A percentile compares a stretch with the other conserved stretches of the same genome.
phyloP scores from a whole-genome alignment of 2,797 vertebrate genomes.

The Lycodopsis pacificus region DNA sequence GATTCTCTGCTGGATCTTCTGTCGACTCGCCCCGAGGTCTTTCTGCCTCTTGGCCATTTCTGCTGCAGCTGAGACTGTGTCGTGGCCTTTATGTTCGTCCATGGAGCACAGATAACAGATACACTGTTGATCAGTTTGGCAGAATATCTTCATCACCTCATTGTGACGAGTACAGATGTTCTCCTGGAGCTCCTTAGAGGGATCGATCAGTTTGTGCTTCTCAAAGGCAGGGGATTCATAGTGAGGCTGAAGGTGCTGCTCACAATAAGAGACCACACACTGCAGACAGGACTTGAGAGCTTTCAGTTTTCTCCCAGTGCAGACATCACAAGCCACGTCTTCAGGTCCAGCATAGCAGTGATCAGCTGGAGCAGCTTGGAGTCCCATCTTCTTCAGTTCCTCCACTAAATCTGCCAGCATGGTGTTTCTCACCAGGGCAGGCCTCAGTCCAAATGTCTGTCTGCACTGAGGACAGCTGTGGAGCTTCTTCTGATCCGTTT shows the following conservation, averaged over 20 bases:
- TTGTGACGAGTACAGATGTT: neutral
- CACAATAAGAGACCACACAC: slow-evolving; percentile 23
- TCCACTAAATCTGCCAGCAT: no score
- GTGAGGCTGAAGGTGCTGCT: slow-evolving; percentile 33
- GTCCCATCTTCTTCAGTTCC: neutral
- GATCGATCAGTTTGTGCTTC: slow-evolving; percentile 16
- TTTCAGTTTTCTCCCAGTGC: slow-evolving; percentile 11
- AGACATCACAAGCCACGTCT: slow-evolving; percentile 19
- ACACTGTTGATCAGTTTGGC: slow-evolving; percentile 15
- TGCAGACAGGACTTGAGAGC: slow-evolving; percentile 21
- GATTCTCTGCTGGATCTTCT: slow-evolving; percentile 10
- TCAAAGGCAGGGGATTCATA: no score
- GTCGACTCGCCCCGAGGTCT: neutral
- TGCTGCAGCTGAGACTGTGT: neutral
- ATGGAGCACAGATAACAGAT: slow-evolving; percentile 15
- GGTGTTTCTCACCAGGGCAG: neutral
- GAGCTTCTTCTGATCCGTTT: neutral
- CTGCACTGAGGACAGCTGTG: slow-evolving; percentile 17
- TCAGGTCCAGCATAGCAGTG: neutral
- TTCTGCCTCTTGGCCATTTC: neutral
- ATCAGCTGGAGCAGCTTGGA: slow-evolving; percentile 2
- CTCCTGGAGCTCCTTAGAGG: neutral
- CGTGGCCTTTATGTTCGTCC: slow-evolving; percentile 24
- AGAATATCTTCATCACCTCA: slow-evolving; percentile 27
- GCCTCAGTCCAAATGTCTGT: neutral